These are phyloP conservation scores for Thereuonema tuberculata DNA, from an alignment of 1,140 invertebrate species.

Conservation along the genomic window DNA sequence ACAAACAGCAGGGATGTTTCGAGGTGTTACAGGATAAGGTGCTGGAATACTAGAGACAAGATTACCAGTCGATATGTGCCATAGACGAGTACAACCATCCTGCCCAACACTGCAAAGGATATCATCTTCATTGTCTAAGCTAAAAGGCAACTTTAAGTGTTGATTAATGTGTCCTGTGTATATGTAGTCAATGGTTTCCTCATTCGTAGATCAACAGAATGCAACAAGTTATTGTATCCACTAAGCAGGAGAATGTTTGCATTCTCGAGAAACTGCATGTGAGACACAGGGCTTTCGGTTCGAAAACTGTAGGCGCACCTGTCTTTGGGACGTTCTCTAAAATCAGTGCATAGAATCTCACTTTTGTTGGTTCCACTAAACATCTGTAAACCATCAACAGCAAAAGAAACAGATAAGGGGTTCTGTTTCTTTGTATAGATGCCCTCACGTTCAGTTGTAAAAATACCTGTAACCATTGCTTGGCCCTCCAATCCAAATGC, in stretches of 20 bases:
- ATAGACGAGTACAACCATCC: background rate
- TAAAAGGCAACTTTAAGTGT: background rate
- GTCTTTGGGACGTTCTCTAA: background rate
- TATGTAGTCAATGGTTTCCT: background rate
- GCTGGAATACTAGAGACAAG: background rate
- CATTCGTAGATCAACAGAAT: background rate
- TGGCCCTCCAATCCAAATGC: background rate
- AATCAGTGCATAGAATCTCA: background rate
- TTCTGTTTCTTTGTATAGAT: background rate
- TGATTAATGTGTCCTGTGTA: background rate
- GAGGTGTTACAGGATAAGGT: background rate
- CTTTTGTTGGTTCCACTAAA: background rate
- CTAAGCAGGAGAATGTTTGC: background rate
- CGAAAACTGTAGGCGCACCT: background rate
- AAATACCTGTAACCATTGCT: background rate
- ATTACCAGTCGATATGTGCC: background rate
- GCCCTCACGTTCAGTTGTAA: background rate
- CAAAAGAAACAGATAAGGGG: background rate
- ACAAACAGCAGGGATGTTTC: background rate
- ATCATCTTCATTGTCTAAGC: background rate
- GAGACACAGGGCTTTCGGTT: background rate
- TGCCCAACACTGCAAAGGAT: background rate
- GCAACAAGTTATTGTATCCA: background rate
- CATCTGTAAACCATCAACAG: background rate
- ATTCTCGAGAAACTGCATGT: background rate